These are phyloP conservation scores for Gobius niger DNA, from an alignment of 2,113 vertebrate genomes.

Conservation along the genomic window DNA sequence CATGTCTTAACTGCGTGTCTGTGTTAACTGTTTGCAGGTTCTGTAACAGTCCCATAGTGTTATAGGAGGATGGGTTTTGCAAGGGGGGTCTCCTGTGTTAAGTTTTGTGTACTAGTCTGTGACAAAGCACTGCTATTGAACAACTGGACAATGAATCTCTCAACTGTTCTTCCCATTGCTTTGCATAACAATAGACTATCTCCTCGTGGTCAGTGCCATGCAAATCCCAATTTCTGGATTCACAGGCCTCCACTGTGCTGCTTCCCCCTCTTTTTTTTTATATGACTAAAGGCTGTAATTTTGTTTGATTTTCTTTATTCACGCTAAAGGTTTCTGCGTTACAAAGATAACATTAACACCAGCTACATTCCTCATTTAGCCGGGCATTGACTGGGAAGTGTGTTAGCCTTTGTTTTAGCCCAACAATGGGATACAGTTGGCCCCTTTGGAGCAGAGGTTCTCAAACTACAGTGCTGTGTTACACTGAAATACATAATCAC, in stretches of 20 bases:
- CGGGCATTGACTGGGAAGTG: background rate
- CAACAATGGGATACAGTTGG: constrained; percentile 1
- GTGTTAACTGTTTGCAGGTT: constrained; percentile 3
- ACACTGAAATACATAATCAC: too few species aligned
- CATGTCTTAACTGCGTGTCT: background rate
- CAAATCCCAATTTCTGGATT: constrained; percentile 48
- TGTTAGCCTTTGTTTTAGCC: constrained; percentile 35
- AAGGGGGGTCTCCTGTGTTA: constrained; percentile 7
- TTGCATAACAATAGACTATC: constrained; percentile 65
- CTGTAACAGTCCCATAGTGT: constrained; percentile 11
- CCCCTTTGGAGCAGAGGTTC: background rate
- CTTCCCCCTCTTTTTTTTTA: background rate
- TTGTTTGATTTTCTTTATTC: constrained; percentile 17
- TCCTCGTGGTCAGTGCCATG: constrained; percentile 58
- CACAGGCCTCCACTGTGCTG: constrained; percentile 16
- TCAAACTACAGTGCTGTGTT: background rate
- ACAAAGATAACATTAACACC: constrained; percentile 37
- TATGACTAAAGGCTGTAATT: constrained; percentile 24
- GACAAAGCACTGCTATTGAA: constrained; percentile 48
- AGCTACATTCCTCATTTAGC: constrained; percentile 27
- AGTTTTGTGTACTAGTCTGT: constrained; percentile 18
- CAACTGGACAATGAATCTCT: constrained; percentile 55
- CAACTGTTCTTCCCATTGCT: constrained; percentile 46
- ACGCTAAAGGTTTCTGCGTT: constrained; percentile 19
- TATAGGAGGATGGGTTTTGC: constrained; percentile 19